A percentile compares a stretch with the other conserved stretches of the same genome.
Conservation (phyloP, 2,113 vertebrate genomes). For the Dasyprocta punctata region DNA sequence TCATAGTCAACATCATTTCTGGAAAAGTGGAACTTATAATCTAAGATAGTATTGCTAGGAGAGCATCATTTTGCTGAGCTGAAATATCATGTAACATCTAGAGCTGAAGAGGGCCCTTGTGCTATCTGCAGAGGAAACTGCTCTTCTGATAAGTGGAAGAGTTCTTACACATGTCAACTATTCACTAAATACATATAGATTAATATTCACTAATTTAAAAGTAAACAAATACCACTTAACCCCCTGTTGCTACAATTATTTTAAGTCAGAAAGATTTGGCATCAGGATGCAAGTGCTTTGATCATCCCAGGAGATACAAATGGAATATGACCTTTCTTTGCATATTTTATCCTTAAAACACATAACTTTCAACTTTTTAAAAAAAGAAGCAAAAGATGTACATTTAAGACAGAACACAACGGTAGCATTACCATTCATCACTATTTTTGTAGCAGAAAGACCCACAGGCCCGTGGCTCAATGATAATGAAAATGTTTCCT, state of each 20-base stretch:
- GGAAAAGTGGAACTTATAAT: not conserved
- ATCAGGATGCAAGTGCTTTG: not conserved
- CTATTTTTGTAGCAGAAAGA: not conserved
- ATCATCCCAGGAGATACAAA: not conserved
- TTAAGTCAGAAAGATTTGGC: not conserved
- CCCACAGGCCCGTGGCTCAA: not conserved
- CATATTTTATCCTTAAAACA: not conserved
- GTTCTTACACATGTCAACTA: not conserved
- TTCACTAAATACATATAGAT: not conserved
- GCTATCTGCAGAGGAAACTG: not conserved
- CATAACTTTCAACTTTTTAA: not conserved
- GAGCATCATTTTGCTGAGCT: accelerated
- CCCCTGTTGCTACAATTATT: not conserved
- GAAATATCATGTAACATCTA: not conserved
- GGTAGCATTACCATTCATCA: not conserved
- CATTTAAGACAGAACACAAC: not conserved
- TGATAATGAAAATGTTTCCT: not conserved
- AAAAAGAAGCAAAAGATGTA: not conserved
- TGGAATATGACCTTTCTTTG: not conserved
- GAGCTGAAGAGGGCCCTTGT: not conserved
- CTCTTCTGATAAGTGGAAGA: not conserved
- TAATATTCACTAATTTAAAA: not conserved
- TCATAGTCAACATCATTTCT: not conserved
- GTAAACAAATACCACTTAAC: not conserved
- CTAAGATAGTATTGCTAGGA: not conserved